A percentile compares a stretch with the other conserved stretches of the same genome.
phyloP scores from a whole-genome alignment of 64 coral and sea anemone genomes.

The Dendronephthya gigantea region DNA sequence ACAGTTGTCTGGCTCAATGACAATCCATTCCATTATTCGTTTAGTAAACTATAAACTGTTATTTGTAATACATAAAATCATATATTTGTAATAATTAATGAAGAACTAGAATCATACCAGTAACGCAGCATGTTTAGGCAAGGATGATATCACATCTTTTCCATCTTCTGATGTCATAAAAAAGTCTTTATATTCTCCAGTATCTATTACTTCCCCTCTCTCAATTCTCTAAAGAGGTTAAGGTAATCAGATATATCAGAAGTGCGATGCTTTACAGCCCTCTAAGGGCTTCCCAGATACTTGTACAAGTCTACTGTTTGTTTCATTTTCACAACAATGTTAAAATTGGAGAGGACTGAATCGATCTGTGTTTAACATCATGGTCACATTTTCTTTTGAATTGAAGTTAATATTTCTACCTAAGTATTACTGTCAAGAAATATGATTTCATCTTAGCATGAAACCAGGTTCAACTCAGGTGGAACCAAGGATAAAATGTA shows the following conservation, averaged over 20 bases:
- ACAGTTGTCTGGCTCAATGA: too few species aligned
- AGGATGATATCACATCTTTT: slow-evolving; percentile 47
- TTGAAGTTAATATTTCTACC: neutral
- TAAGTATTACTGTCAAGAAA: too few species aligned
- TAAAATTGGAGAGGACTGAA: neutral
- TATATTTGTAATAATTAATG: neutral
- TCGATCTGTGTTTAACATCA: neutral
- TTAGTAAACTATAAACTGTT: neutral
- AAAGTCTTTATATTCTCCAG: slow-evolving; percentile 34
- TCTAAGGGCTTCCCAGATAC: too few species aligned
- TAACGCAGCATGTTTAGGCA: slow-evolving; percentile 56
- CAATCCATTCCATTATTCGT: neutral
- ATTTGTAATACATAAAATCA: neutral
- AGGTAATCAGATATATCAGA: too few species aligned
- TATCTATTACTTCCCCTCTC: slow-evolving; percentile 55
- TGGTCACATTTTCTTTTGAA: neutral
- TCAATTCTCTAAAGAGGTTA: slow-evolving; percentile 43
- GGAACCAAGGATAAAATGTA: too few species aligned
- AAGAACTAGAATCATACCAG: slow-evolving; percentile 13
- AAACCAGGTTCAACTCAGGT: too few species aligned
- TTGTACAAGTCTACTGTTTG: too few species aligned
- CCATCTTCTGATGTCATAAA: slow-evolving; percentile 29
- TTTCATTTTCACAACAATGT: neutral
- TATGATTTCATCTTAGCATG: too few species aligned
- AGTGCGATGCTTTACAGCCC: too few species aligned